Evolutionary conservation across 92 coral and sea anemone species (phyloP), one percentile per base, ranked within the genome.

Genomic region (Metridium senile): DNA sequence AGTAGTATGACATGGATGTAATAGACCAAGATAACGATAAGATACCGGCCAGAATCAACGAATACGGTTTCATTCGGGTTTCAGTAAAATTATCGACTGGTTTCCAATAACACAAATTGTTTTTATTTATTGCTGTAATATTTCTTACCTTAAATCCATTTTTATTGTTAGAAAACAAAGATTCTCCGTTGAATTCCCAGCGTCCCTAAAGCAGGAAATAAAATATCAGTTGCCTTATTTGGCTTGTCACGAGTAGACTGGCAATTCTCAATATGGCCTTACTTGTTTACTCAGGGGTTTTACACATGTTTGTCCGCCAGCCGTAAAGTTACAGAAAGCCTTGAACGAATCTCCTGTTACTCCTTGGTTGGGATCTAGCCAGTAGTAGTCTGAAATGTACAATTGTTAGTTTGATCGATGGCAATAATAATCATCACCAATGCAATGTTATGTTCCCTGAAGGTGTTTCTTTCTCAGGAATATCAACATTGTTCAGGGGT

Each of bases 291-390:
- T 54, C 32, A 70, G 33, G n/a, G 84, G 84, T 26, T 68, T 39
- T 16, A 95, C 77, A 33, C 99, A 95, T n/a, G 99, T 95, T 66
- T 95, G 89, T 63, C 99, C 99, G 57, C 94, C 99, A 77, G 97
- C 99, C 26, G 97, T 93, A 61, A 95, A 95, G 90, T 95, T 92
- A 63, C 99, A 95, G 84, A 82, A 90, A 43, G 94, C 99, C 29
- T 52, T 82, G 87, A 95, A 89, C 21, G 99, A 91, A 62, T 95
- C 99, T 33, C 75, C 89, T 31, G 78, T 81, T 61, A 97, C 94
- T 28, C 99, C 99, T 58, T 95, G 92, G 82, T 95, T 95, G 11
- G 99, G 99, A 79, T 95, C 99, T 67, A 95, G 91, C 99, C 99
- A 95, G 80, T 92, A 95, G 22, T 33, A 67, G 51, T 67, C 84